Percentiles rank a stretch among this genome's conserved stretches.
Conservation (phyloP, 2,888 invertebrate genomes). For the Diaphora mendica region DNA sequence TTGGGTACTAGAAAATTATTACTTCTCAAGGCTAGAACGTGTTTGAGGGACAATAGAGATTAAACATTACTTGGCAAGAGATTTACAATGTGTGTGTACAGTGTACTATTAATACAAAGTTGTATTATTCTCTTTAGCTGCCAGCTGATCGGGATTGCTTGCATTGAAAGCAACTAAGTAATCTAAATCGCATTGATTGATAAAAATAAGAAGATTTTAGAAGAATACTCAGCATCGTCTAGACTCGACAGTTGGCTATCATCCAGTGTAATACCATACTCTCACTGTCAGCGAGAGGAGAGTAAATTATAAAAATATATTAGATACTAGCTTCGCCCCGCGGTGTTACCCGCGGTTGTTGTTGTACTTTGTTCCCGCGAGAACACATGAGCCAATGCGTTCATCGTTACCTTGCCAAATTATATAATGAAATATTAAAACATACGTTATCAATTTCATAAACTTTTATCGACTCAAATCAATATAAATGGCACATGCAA, state of each 20-base stretch:
- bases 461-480: no score
- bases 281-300: slow-evolving; percentile 3
- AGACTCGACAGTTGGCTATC: slow-evolving; percentile 9
- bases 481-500: no score
- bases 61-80: neutral
- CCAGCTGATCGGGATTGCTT: neutral
- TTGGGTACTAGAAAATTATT: neutral
- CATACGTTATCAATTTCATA: no score
- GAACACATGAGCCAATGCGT: no score
- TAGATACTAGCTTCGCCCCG: no score
- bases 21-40: neutral
- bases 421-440: no score
- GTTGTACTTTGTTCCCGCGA: neutral
- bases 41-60: neutral
- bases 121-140: neutral
- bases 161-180: neutral
- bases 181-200: neutral
- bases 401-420: no score
- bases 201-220: slow-evolving; percentile 6
- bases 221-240: slow-evolving; percentile 10
- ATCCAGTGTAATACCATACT: slow-evolving; percentile 8
- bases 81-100: neutral
- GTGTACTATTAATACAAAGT: neutral
- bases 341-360: no score
- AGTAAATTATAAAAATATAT: neutral